These are phyloP conservation scores for Macrophya annulata DNA, from an alignment of 2,888 invertebrate species.

Conservation along the genomic window DNA sequence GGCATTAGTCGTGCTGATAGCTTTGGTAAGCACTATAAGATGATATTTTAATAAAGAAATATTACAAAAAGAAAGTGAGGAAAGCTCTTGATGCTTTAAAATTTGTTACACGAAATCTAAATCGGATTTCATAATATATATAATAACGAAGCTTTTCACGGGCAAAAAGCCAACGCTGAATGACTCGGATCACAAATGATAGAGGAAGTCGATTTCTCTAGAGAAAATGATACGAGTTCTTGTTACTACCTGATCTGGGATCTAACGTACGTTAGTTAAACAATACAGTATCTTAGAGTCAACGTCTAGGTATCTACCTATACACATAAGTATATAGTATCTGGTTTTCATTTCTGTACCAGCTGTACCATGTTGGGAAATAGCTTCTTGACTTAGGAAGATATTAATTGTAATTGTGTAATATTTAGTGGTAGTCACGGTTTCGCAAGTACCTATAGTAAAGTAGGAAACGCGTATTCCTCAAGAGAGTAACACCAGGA, in stretches of 20 bases:
- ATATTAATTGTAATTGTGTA: conserved; percentile 33
- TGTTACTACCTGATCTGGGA: conserved; percentile 19
- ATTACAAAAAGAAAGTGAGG: neutral
- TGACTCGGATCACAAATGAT: conserved; percentile 25
- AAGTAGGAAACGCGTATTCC: conserved; percentile 6
- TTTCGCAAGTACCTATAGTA: neutral
- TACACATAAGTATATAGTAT: neutral
- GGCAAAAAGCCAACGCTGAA: conserved; percentile 24
- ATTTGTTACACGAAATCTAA: neutral
- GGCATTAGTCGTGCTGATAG: conserved; percentile 85
- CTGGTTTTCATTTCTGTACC: neutral
- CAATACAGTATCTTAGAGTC: neutral
- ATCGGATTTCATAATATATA: neutral
- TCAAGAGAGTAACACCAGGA: conserved; percentile 14
- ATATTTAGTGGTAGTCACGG: conserved; percentile 35
- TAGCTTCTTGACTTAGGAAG: conserved; percentile 14
- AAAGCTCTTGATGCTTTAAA: neutral
- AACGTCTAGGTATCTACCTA: neutral
- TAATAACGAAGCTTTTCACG: conserved; percentile 10
- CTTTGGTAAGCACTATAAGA: conserved; percentile 86
- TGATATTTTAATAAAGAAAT: neutral
- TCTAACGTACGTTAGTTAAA: neutral
- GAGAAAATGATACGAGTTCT: conserved; percentile 33
- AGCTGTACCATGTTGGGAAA: neutral
- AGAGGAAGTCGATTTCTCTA: conserved; percentile 20